These are phyloP conservation scores for Pseudomyrmex flavicornis DNA, from an alignment of 1,140 invertebrate genomes.

Conservation along the genomic window DNA sequence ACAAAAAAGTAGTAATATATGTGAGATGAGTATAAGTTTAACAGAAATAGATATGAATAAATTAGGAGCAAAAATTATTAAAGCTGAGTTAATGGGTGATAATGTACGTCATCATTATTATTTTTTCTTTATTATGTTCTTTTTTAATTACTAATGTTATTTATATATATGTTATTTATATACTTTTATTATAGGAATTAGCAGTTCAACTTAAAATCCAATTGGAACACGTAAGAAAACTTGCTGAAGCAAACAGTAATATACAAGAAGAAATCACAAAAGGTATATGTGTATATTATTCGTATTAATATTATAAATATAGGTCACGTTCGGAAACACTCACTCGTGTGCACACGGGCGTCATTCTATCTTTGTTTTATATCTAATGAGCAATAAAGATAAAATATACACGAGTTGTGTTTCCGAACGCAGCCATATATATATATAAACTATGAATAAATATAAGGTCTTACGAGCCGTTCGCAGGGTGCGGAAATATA, in stretches of 20 bases:
- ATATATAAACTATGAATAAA: too few relatives aligned
- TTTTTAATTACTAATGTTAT: slow-evolving; percentile 36
- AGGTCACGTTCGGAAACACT: too few relatives aligned
- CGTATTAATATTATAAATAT: too few relatives aligned
- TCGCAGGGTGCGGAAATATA: too few relatives aligned
- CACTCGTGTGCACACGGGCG: too few relatives aligned
- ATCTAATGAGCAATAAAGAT: too few relatives aligned
- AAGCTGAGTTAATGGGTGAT: slow-evolving; percentile 96
- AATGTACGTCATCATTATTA: slow-evolving; percentile 80
- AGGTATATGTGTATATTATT: too few relatives aligned
- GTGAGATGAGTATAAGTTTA: slow-evolving; percentile 65
- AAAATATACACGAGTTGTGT: too few relatives aligned
- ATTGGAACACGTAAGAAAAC: slow-evolving; percentile 89
- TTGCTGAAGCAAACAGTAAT: slow-evolving; percentile 77
- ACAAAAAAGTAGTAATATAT: slow-evolving; percentile 18
- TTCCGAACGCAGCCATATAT: too few relatives aligned
- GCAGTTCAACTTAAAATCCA: slow-evolving; percentile 90
- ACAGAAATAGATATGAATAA: slow-evolving; percentile 95
- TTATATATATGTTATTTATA: slow-evolving; percentile 43
- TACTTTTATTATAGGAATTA: slow-evolving; percentile 83
- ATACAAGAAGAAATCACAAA: background rate
- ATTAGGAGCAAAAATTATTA: slow-evolving; percentile 94
- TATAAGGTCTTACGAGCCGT: too few relatives aligned
- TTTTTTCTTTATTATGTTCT: slow-evolving; percentile 7
- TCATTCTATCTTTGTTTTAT: too few relatives aligned